A percentile compares a stretch with the other conserved stretches of the same genome.
These are phyloP conservation scores for Hucho hucho DNA, from an alignment of 2,113 vertebrate genomes.

Conservation along the genomic window DNA sequence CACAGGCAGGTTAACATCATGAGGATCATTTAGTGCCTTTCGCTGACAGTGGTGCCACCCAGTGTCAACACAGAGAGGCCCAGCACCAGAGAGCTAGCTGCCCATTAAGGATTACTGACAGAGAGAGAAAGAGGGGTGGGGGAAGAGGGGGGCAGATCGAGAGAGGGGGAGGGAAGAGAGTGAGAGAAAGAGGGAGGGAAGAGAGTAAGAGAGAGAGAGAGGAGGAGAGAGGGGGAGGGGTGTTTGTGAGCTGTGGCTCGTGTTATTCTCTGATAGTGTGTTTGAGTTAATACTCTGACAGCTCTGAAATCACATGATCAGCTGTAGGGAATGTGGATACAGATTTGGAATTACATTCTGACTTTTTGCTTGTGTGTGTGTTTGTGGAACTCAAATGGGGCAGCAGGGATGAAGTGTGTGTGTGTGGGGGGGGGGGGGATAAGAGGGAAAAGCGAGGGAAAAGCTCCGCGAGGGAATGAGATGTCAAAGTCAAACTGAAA, in stretches of 20 bases:
- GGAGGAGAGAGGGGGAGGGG: background rate
- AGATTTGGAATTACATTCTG: no score
- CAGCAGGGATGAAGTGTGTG: background rate
- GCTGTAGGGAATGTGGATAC: no score
- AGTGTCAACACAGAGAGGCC: background rate
- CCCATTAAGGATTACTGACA: background rate
- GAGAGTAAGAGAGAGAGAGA: background rate
- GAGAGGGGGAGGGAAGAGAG: background rate
- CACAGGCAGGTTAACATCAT: no score
- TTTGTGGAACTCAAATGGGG: no score
- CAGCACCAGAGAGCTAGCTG: background rate
- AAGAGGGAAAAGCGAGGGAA: background rate
- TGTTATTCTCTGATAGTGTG: no score
- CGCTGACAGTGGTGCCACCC: no score
- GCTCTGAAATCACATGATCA: no score
- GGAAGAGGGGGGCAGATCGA: conserved; percentile 8
- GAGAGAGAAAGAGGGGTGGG: conserved; percentile 17
- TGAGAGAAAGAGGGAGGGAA: background rate
- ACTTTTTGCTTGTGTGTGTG: no score
- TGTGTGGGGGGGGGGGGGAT: background rate
- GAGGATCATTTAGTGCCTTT: no score
- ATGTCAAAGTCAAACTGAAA: conserved; percentile 8
- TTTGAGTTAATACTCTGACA: no score
- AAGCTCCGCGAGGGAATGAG: background rate
- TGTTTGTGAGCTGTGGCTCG: background rate